Evolutionary conservation across 2,113 vertebrate species (phyloP).

Genomic region (Stictonetta naevosa): DNA sequence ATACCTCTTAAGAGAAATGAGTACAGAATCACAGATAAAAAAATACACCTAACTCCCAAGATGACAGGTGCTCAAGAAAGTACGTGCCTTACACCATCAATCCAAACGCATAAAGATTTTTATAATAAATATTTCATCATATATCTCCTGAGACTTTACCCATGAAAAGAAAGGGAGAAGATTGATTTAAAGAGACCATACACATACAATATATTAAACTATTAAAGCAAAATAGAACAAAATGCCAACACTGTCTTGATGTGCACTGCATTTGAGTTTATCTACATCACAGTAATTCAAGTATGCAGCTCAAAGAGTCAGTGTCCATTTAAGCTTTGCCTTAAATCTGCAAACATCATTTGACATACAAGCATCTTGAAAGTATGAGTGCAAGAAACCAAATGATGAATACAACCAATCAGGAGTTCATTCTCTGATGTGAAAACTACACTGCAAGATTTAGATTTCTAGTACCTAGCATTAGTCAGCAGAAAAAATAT

Average conservation of each 20-base stretch:
- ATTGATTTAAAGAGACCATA: constrained; percentile 49
- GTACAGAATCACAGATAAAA: constrained; percentile 57
- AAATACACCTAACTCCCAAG: constrained; percentile 59
- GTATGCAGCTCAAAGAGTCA: constrained; percentile 56
- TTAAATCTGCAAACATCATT: constrained; percentile 50
- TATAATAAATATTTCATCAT: constrained; percentile 72
- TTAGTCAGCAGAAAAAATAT: constrained; percentile 67
- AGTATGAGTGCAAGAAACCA: constrained; percentile 66
- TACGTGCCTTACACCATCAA: constrained; percentile 64
- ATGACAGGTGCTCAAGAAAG: constrained; percentile 58
- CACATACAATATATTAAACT: constrained; percentile 67
- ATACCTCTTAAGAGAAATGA: constrained; percentile 51
- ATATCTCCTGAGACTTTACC: constrained; percentile 71
- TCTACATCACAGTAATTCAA: constrained; percentile 70
- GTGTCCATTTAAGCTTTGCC: constrained; percentile 17
- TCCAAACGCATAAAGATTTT: constrained; percentile 51
- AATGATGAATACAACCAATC: constrained; percentile 28
- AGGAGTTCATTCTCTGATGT: constrained; percentile 10
- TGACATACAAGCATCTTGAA: constrained; percentile 44
- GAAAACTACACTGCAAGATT: constrained; percentile 49
- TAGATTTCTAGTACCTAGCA: constrained; percentile 32
- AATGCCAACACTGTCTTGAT: constrained; percentile 57
- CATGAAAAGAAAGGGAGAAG: constrained; percentile 56
- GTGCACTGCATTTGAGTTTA: constrained; percentile 64
- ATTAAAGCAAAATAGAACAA: constrained; percentile 63